Conservation (phyloP, 2,888 invertebrate species). For the Sclerodermus sp. region DNA sequence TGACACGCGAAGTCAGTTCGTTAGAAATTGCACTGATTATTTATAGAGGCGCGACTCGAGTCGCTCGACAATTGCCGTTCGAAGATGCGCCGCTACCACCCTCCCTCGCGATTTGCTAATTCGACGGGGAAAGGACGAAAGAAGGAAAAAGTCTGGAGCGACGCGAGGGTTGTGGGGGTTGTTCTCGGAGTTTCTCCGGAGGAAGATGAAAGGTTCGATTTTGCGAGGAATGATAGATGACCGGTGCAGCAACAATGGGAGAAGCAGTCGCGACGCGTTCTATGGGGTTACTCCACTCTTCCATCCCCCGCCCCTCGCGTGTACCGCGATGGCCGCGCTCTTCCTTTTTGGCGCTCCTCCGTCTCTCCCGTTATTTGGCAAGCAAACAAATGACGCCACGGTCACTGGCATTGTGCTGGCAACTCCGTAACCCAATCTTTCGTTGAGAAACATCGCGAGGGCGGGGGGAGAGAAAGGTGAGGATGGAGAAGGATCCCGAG, state of each 20-base stretch:
- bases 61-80: constrained; percentile 34
- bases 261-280: constrained; percentile 1
- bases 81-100: constrained; percentile 20
- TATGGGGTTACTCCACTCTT: constrained; percentile 17
- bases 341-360: neutral
- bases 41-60: constrained; percentile 28
- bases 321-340: neutral
- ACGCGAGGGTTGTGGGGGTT: too few relatives aligned
- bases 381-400: constrained; percentile 27
- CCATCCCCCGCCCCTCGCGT: constrained; percentile 1
- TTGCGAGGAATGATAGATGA: constrained; percentile 14
- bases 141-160: too few relatives aligned
- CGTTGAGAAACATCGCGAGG: constrained; percentile 8
- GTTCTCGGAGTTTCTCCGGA: constrained; percentile 27
- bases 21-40: constrained; percentile 34
- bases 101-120: too few relatives aligned
- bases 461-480: constrained; percentile 9
- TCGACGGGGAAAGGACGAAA: too few relatives aligned
- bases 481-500: too few relatives aligned
- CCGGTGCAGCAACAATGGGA: constrained; percentile 13
- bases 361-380: constrained; percentile 17
- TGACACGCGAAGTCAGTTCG: constrained; percentile 15
- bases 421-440: constrained; percentile 27
- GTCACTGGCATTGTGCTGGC: constrained; percentile 23
- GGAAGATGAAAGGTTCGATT: constrained; percentile 17